Evolutionary conservation across 2,113 vertebrate species (phyloP).

Genomic region (Paramormyrops kingsleyae): DNA sequence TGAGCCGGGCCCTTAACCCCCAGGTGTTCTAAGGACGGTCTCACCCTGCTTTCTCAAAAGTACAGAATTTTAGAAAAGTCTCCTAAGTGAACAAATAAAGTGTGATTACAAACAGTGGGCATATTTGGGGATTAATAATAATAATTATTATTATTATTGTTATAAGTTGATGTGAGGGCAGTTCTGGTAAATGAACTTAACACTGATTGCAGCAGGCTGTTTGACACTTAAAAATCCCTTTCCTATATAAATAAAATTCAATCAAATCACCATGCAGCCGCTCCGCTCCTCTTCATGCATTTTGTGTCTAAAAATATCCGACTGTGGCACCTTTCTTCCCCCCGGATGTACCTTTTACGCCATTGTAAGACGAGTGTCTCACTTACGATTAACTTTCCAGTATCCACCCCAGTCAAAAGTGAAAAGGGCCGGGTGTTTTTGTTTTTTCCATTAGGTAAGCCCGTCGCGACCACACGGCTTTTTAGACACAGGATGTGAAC

Average conservation of each 20-base stretch:
- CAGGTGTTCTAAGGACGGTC: not conserved
- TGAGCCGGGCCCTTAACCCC: not conserved
- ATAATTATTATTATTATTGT: not conserved
- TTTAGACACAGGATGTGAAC: slow-evolving; percentile 58
- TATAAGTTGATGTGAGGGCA: not conserved
- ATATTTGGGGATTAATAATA: not conserved
- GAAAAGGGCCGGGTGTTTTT: slow-evolving; percentile 11
- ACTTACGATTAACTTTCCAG: slow-evolving; percentile 64
- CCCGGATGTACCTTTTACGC: slow-evolving; percentile 27
- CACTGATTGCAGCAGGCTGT: slow-evolving; percentile 20
- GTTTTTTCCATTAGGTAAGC: slow-evolving; percentile 45
- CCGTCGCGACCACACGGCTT: slow-evolving; percentile 49
- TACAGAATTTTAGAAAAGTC: not conserved
- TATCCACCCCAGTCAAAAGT: slow-evolving; percentile 48
- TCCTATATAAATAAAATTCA: not conserved
- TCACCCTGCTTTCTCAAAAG: not conserved
- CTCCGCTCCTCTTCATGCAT: slow-evolving; percentile 47
- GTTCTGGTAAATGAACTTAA: not conserved
- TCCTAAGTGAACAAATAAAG: not conserved
- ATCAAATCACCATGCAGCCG: slow-evolving; percentile 33
- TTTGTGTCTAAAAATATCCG: slow-evolving; percentile 60
- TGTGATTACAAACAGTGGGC: not conserved
- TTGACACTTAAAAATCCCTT: slow-evolving; percentile 24
- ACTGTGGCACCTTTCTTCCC: slow-evolving; percentile 20
- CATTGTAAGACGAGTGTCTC: slow-evolving; percentile 46